Evolutionary conservation across 2,888 invertebrate genomes (phyloP).

Genomic region (Ommatoiulus sabulosus): DNA sequence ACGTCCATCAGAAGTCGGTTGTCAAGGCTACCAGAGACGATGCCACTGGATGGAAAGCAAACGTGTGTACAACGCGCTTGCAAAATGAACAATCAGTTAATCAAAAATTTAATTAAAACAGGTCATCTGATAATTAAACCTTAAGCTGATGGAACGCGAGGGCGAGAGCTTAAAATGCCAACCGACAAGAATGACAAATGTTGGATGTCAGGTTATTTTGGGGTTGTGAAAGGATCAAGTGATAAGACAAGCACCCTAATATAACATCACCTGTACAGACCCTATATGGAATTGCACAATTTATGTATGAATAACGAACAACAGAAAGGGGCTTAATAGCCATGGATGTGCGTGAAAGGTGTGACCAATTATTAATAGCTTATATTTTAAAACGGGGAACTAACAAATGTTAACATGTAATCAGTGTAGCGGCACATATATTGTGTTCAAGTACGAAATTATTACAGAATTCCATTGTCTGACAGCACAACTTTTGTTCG

Average conservation of each 20-base stretch:
- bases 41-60: neutral
- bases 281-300: neutral
- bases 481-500: too few relatives aligned
- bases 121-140: neutral
- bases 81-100: neutral
- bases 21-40: neutral
- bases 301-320: neutral
- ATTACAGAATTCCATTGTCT: too few relatives aligned
- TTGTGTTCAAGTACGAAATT: neutral
- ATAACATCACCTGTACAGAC: too few relatives aligned
- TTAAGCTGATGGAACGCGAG: neutral
- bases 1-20: neutral
- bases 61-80: neutral
- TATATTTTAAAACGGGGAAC: neutral
- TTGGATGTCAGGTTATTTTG: neutral
- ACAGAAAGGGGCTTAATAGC: neutral
- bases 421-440: neutral
- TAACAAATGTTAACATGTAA: neutral
- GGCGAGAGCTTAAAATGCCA: neutral
- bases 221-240: neutral
- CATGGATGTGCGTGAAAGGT: neutral
- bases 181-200: neutral
- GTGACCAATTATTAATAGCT: neutral
- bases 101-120: constrained; percentile 1
- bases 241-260: too few relatives aligned